Base-by-base conservation (phyloP, 2,797 vertebrate species). In the Spinus pinus region DNA sequence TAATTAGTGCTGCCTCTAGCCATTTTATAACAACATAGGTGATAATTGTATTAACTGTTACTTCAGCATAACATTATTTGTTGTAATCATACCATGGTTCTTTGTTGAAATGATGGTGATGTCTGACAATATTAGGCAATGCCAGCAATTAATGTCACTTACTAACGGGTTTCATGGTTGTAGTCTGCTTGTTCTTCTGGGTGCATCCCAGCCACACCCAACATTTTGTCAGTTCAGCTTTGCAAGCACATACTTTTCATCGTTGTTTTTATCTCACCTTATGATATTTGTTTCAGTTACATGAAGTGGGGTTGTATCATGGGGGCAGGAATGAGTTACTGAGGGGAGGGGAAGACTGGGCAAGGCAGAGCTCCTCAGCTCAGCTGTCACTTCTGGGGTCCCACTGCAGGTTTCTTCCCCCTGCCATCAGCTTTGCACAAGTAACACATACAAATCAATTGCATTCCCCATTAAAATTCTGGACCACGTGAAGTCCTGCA, bases 71-170 rank as follows among this genome's bases (percentile, higher is more conserved):
- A 95, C 94, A 93, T 95, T 94, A 89, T 90, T 96, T 93, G 81
- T 95, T 96, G 71, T 60, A 95, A 86, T 86, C 86, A 60, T 88
- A 89, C 83, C 90, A 79, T 74, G 53, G 79, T 92, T 96, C 92
- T 96, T 96, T 51, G 81, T 97, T 72, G 94, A 96, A 97, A 92
- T 79, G n/a, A 72, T 93, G 71, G 75, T 70, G 80, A 92, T 96
- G 53, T 85, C 92, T 97, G 95, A 92, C 79, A 92, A 22, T 92
- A 87, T 78, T 78, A 94, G 93, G 93, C 97, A 96, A 96, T 97
- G 57, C 83, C 79, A 93, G 92, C 60, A 95, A 96, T 98, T 97
- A 97, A 96, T 97, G 95, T 97, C 97, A 96, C 93, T 41, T 96
- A 96, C 98, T 98, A 97, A 98, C 72, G 19, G 78, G 95, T 97